phyloP scores from a whole-genome alignment of 1,140 invertebrate species.

The Lycorma delicatula region DNA sequence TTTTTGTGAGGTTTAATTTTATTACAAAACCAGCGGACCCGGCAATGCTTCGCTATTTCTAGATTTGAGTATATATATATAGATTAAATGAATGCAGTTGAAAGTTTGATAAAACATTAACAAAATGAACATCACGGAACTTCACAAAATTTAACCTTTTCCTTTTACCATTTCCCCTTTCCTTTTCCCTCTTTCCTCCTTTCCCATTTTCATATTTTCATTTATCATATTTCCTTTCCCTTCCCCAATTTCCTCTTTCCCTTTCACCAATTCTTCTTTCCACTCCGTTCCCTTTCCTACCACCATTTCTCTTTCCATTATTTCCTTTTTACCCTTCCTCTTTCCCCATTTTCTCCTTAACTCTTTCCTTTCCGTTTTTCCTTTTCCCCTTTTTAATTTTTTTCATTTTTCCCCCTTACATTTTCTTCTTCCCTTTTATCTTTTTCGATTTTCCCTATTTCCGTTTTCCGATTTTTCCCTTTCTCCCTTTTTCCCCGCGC shows the following conservation, averaged over 20 bases:
- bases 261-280: neutral
- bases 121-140: no score
- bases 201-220: neutral
- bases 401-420: neutral
- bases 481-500: no score
- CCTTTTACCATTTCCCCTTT: neutral
- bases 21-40: no score
- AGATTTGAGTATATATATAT: no score
- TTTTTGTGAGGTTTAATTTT: no score
- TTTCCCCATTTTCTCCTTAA: neutral
- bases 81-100: no score
- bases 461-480: no score
- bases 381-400: neutral
- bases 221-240: neutral
- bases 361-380: neutral
- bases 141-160: no score
- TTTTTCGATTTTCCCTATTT: no score
- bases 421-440: neutral
- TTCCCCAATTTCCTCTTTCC: neutral
- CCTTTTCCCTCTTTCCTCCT: neutral
- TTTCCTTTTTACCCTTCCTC: neutral
- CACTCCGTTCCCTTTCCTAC: neutral
- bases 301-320: neutral
- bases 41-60: no score
- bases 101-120: no score